Evolutionary conservation across 2,888 invertebrate species (phyloP).

Genomic region (Thymelicus acteon): DNA sequence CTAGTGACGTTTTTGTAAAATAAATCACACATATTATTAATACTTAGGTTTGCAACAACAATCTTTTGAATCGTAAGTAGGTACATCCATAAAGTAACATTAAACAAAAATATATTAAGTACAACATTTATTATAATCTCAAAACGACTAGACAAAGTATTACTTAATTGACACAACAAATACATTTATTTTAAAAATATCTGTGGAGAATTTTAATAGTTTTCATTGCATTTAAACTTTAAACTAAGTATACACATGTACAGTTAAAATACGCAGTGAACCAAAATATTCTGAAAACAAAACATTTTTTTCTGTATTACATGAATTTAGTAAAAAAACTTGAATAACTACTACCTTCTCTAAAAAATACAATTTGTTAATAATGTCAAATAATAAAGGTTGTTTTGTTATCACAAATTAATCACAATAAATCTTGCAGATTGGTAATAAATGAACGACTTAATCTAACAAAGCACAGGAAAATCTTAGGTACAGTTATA

Average conservation of each 20-base stretch:
- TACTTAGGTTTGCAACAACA: slow-evolving; percentile 49
- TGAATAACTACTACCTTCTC: too few species aligned
- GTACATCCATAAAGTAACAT: slow-evolving; percentile 24
- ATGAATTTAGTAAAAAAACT: too few species aligned
- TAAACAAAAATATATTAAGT: slow-evolving; percentile 48
- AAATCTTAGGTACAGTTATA: too few species aligned
- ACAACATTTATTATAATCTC: slow-evolving; percentile 62
- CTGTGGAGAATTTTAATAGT: slow-evolving; percentile 29
- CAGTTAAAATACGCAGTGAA: too few species aligned
- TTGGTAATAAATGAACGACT: too few species aligned
- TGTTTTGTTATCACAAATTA: not conserved
- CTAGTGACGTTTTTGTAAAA: slow-evolving; percentile 27
- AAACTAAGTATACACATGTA: too few species aligned
- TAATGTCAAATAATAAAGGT: not conserved
- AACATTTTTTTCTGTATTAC: too few species aligned
- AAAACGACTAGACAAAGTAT: slow-evolving; percentile 75
- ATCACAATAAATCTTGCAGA: not conserved
- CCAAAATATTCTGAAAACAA: too few species aligned
- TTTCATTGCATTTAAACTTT: not conserved
- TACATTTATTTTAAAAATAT: slow-evolving; percentile 48
- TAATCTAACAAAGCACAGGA: too few species aligned
- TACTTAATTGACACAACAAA: slow-evolving; percentile 76
- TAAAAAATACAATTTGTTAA: not conserved
- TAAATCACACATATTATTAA: slow-evolving; percentile 32
- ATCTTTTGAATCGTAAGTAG: slow-evolving; percentile 39